A percentile compares a stretch with the other conserved stretches of the same genome.
phyloP scores from a whole-genome alignment of 2,797 vertebrate species.

The Esox masquinongy region DNA sequence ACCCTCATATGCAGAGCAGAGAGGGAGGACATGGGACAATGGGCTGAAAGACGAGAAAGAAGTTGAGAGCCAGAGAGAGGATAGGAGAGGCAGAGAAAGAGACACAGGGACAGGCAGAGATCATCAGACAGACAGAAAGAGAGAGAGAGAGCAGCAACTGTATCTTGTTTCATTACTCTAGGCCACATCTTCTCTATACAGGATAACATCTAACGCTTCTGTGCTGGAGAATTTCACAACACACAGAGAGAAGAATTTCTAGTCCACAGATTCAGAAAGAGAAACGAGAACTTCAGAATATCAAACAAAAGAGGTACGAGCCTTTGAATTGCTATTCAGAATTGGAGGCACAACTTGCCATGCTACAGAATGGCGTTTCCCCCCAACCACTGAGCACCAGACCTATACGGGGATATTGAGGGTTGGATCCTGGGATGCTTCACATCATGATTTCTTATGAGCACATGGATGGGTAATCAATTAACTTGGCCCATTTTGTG shows the following conservation, averaged over 20 bases:
- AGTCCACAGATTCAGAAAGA: not conserved
- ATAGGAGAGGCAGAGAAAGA: not conserved
- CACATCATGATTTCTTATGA: not conserved
- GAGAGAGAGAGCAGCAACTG: not conserved
- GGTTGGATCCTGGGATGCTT: not conserved
- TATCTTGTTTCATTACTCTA: constrained; percentile 26
- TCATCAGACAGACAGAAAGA: not conserved
- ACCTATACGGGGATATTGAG: too few species aligned
- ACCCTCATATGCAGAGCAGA: not conserved
- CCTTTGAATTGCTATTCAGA: not conserved
- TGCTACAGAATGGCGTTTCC: too few species aligned
- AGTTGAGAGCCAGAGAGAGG: not conserved
- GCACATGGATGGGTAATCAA: not conserved
- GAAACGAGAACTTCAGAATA: not conserved
- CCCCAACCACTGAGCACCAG: too few species aligned
- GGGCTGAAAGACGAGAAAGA: not conserved
- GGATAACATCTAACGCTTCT: constrained; percentile 16
- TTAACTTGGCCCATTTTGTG: not conserved
- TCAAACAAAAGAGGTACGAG: not conserved
- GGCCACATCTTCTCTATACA: constrained; percentile 7
- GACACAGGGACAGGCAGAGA: not conserved
- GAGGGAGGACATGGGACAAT: not conserved
- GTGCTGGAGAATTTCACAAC: not conserved
- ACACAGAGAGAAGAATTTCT: not conserved
- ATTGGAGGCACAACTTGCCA: not conserved